Evolutionary conservation across 2,888 invertebrate species (phyloP).

Genomic region (Mechanitis mazaeus): DNA sequence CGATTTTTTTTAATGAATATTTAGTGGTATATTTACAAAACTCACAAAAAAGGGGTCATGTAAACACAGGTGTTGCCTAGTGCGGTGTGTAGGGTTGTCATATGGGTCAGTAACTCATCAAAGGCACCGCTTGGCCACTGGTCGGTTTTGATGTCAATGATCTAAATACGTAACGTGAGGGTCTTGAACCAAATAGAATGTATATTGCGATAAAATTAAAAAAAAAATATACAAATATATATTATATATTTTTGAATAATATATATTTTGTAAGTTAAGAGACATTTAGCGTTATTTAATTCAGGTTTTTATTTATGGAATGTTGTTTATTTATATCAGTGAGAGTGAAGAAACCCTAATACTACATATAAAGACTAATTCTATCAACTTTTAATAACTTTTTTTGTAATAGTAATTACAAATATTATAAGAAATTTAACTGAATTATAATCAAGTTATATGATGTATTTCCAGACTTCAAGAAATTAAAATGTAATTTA

Average conservation of each 20-base stretch:
- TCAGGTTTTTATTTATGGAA: too few species aligned
- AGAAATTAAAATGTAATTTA: too few species aligned
- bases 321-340: too few species aligned
- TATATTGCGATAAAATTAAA: too few species aligned
- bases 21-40: background rate
- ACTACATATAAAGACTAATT: too few species aligned
- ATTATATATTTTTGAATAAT: background rate
- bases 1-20: too few species aligned
- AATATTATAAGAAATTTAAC: background rate
- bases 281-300: background rate
- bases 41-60: background rate
- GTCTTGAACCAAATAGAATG: conserved; percentile 23
- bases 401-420: background rate
- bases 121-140: conserved; percentile 35
- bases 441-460: background rate
- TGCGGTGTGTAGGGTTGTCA: conserved; percentile 14
- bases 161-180: conserved; percentile 31
- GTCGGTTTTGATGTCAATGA: conserved; percentile 46
- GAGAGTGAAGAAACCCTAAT: too few species aligned
- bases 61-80: conserved; percentile 13
- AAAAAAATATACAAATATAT: conserved; percentile 5
- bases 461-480: too few species aligned
- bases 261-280: background rate
- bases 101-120: conserved; percentile 27
- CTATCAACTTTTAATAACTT: too few species aligned